Base-by-base conservation (phyloP, 2,888 invertebrate genomes). In the Euclidia mi region DNA sequence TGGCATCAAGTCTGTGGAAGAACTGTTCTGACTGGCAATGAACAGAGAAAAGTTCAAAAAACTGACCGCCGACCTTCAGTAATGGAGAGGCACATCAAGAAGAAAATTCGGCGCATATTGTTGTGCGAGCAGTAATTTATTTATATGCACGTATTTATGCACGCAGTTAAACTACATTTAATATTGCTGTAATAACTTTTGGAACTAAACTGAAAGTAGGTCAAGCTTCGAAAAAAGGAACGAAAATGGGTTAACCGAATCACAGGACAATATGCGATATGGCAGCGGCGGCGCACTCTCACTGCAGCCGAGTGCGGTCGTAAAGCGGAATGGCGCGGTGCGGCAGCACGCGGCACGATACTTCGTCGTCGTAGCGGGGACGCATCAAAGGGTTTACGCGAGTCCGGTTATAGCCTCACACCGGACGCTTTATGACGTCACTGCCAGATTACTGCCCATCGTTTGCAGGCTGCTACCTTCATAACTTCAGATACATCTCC, bases 311-410 rank as follows among this genome's bases (percentile, higher is more conserved):
- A 70, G 57, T 45, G 70, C 58, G 71, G 46, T 70, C 74, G 53
- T 71, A 70, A 70, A 66, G 56, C 44, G 60, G 58, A 65, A 71
- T 70, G 50, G 45, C 25, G 51, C 55, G 56, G 71, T 58, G 69
- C 55, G 15, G 29, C 31, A 12, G 48, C 12, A 9, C 20, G 9
- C 11, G 38, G 60, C 40, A 49, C 48, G 57, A 56, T 56, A 58
- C 50, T 48, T 50, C 53, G 47, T 42, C 43, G 46, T n/a, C n/a
- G n/a, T 4, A 15, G 17, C 11, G 9, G 17, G 37, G 61, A 65
- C 48, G 52, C 57, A 58, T 71, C 70, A 65, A 71, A 71, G 70
- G 70, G 70, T 71, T 72, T 68, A 32, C 42, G 29, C 45, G 44
- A 47, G 61, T 61, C 55, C 56, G 58, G 65, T 65, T 69, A 71